Percentiles rank a stretch among this genome's conserved stretches.
These are phyloP conservation scores for Andrena dorsata DNA, from an alignment of 2,888 invertebrate genomes.

Conservation along the genomic window DNA sequence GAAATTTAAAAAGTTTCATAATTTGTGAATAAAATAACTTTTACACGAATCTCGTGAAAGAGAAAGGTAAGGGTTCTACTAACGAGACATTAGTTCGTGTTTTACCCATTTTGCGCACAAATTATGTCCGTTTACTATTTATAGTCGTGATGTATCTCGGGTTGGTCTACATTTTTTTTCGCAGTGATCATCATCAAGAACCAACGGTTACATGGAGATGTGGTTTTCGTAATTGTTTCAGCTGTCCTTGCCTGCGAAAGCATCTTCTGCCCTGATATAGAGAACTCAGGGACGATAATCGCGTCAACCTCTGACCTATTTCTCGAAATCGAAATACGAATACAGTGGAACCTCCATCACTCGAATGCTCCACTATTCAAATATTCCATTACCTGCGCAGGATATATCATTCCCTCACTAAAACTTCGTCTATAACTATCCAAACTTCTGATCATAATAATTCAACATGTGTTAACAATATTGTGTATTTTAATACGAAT, in stretches of 20 bases:
- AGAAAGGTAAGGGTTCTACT: background rate
- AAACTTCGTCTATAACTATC: too few species aligned
- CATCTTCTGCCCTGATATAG: slow-evolving; percentile 36
- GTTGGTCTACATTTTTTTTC: slow-evolving; percentile 63
- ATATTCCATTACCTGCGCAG: too few species aligned
- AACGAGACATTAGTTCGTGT: background rate
- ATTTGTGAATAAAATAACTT: too few species aligned
- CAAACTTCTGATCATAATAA: too few species aligned
- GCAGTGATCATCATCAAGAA: slow-evolving; percentile 61
- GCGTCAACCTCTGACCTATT: slow-evolving; percentile 42
- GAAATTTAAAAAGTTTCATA: too few species aligned
- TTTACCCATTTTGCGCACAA: background rate
- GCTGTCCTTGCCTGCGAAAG: slow-evolving; percentile 39
- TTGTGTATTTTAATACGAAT: too few species aligned
- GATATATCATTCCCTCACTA: too few species aligned
- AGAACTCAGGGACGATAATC: slow-evolving; percentile 52
- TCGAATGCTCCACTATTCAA: too few species aligned
- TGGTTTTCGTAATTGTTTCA: slow-evolving; percentile 67
- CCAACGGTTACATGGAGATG: slow-evolving; percentile 67
- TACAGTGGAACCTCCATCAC: too few species aligned
- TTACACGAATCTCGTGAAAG: background rate
- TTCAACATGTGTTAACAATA: too few species aligned
- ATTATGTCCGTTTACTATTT: slow-evolving; percentile 22
- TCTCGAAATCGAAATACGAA: slow-evolving; percentile 37
- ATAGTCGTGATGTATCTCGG: slow-evolving; percentile 54